Base-by-base conservation (phyloP, 2,888 invertebrate genomes). In the Polyommatus iphigenia region DNA sequence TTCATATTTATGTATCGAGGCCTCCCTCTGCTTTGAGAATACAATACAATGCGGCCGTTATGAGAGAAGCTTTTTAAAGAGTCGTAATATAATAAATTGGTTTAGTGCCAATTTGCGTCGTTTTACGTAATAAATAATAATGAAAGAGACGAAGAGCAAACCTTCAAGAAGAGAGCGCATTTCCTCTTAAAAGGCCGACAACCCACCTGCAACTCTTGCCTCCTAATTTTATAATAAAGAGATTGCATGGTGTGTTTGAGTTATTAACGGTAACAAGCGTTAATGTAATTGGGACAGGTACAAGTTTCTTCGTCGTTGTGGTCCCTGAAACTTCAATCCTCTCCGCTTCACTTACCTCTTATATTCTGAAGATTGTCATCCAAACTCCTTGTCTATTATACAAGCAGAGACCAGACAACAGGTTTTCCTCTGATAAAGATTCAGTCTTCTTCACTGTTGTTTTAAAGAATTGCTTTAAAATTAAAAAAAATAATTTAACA, bases 21-120 rank as follows among this genome's bases (percentile, higher is more conserved):
- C 41, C 78, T 78, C 72, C 71, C 78, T 50, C 59, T 71, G 50
- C 71, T 59, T 36, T 59, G n/a, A 57, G 79, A 79, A 80, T 80
- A 78, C 78, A 78, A 78, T 79, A 77, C 62, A 50, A 24, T 24
- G 54, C 72, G 41, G 79, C 79, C 67, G 78, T 79, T 80, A 80
- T 79, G 76, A 78, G 78, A 78, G 80, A 81, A 80, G 79, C 79
- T 78, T 59, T 54, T 50, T 54, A 15, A 15, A 75, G 18, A 29
- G 13, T 15, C 29, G 18, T 10, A 15, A 8, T 20, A 15, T 50
- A 75, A 54, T 75, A 29, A 29, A 20, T 29, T 54, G 24, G 46
- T 73, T 24, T 62, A 2, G 54, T 54, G 54, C 54, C 54, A 54
- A 54, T 54, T 54, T 18, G 4, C 5, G 54, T 54, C 18, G 5